Evolutionary conservation across 2,113 vertebrate genomes (phyloP).

Genomic region (Plecturocebus donacophilus): DNA sequence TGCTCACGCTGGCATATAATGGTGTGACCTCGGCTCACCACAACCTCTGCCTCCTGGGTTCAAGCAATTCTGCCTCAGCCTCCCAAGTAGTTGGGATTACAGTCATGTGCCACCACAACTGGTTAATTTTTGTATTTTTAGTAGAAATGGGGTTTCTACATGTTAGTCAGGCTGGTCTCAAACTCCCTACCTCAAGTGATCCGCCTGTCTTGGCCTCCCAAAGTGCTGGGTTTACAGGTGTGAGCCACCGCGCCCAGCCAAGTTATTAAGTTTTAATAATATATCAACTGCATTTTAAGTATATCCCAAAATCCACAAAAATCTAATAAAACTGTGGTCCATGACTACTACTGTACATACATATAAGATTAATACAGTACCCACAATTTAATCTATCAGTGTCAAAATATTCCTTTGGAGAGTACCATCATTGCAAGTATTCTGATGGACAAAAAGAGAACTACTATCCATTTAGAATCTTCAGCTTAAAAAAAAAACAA

Average conservation of each 20-base stretch:
- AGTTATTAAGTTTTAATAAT: neutral
- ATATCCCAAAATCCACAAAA: neutral
- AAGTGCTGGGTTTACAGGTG: too few relatives aligned
- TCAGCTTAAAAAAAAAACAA: constrained; percentile 10
- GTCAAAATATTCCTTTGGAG: neutral
- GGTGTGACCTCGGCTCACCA: too few relatives aligned
- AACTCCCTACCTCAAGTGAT: too few relatives aligned
- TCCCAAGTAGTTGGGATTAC: too few relatives aligned
- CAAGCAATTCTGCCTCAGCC: too few relatives aligned
- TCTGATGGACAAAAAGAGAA: constrained; percentile 20
- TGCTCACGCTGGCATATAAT: too few relatives aligned
- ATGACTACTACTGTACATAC: neutral
- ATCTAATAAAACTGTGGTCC: neutral
- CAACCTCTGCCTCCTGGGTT: too few relatives aligned
- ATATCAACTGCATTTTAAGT: neutral
- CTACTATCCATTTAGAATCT: neutral
- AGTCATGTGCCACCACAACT: too few relatives aligned
- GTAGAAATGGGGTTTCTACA: too few relatives aligned
- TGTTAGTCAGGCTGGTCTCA: too few relatives aligned
- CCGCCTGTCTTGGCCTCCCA: too few relatives aligned
- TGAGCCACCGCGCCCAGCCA: neutral
- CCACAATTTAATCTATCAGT: neutral
- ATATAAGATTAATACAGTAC: neutral
- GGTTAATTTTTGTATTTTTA: too few relatives aligned
- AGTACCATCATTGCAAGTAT: neutral